A percentile compares a stretch with the other conserved stretches of the same genome.
Evolutionary conservation across 2,888 invertebrate species (phyloP).

Genomic region (Watsonalla cultraria): DNA sequence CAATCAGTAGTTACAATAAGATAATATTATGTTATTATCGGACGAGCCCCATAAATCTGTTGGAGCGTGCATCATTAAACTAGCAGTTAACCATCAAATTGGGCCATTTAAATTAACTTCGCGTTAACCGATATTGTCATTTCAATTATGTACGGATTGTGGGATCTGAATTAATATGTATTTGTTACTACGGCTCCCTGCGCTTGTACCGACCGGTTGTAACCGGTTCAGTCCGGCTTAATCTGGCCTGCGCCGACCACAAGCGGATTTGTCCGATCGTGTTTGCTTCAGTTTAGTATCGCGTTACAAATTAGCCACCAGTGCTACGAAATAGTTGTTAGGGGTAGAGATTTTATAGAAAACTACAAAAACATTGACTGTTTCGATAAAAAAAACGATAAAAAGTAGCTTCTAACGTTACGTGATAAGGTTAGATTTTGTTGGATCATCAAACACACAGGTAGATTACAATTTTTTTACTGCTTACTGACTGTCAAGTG

Average conservation of each 20-base stretch:
- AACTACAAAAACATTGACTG: slow-evolving; percentile 2
- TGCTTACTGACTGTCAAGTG: background rate
- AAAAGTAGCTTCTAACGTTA: too few relatives aligned
- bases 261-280: slow-evolving; percentile 40
- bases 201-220: slow-evolving; percentile 11
- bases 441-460: too few relatives aligned
- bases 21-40: background rate
- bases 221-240: slow-evolving; percentile 31
- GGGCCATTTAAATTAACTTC: slow-evolving; percentile 41
- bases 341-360: slow-evolving; percentile 2
- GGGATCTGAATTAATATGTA: slow-evolving; percentile 33
- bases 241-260: slow-evolving; percentile 29
- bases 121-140: slow-evolving; percentile 34
- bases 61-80: slow-evolving; percentile 34
- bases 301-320: slow-evolving; percentile 12
- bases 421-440: too few relatives aligned
- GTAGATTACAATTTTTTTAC: background rate
- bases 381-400: too few relatives aligned
- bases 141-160: slow-evolving; percentile 37
- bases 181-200: slow-evolving; percentile 25
- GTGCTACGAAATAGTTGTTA: slow-evolving; percentile 1
- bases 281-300: slow-evolving; percentile 23
- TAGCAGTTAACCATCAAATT: slow-evolving; percentile 36
- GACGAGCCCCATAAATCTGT: slow-evolving; percentile 31
- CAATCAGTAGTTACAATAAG: background rate